These are phyloP conservation scores for Drosophila micromelanica DNA, from an alignment of 1,140 invertebrate genomes.

Conservation along the genomic window DNA sequence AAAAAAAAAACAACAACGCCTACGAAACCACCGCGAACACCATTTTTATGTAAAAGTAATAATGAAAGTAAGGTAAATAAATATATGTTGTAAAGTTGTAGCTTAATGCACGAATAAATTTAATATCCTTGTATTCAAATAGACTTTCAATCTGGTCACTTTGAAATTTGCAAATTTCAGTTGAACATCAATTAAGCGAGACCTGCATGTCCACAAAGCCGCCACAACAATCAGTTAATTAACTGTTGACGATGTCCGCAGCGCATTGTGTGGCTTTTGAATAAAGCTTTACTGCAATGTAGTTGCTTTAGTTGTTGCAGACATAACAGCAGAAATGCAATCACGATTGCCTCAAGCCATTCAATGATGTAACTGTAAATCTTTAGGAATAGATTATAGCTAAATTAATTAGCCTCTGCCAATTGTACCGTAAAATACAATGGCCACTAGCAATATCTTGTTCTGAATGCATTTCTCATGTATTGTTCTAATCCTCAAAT, in stretches of 20 bases:
- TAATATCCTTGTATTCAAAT: conserved; percentile 40
- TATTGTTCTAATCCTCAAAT: background rate
- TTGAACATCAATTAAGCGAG: conserved; percentile 6
- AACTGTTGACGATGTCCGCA: background rate
- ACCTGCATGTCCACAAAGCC: background rate
- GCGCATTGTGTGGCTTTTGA: conserved; percentile 3
- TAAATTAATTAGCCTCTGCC: background rate
- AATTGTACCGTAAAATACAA: background rate
- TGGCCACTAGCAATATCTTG: background rate
- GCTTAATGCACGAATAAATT: conserved; percentile 39
- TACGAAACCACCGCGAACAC: conserved; percentile 8
- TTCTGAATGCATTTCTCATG: background rate
- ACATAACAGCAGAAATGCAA: background rate
- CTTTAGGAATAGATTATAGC: background rate
- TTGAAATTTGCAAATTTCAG: background rate
- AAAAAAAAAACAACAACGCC: conserved; percentile 19
- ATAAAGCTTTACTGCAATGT: background rate
- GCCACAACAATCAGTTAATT: conserved; percentile 33
- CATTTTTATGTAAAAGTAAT: conserved; percentile 19
- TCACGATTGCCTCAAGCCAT: too few species aligned
- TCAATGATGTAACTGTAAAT: background rate
- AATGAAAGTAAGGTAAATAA: conserved; percentile 15
- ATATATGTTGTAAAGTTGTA: conserved; percentile 35
- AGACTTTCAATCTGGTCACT: background rate
- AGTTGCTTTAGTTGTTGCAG: background rate